These are phyloP conservation scores for Callopanchax toddi DNA, from an alignment of 2,113 vertebrate species.

Conservation along the genomic window DNA sequence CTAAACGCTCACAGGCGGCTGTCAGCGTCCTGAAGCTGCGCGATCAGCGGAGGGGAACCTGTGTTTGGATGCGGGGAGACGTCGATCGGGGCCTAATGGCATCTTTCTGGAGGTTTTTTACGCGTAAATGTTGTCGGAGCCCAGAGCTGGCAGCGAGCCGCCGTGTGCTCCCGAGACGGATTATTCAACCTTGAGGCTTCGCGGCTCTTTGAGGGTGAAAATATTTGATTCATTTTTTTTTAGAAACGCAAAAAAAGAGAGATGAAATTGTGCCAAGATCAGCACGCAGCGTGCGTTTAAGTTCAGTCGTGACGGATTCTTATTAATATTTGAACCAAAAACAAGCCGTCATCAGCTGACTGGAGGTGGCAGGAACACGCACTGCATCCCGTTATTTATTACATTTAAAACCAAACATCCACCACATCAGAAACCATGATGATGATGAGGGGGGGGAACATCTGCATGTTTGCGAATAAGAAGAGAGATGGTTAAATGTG, in stretches of 20 bases:
- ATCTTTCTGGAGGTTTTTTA: conserved; percentile 24
- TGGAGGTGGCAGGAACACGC: conserved; percentile 48
- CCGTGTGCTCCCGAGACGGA: not conserved
- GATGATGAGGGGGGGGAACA: conserved; percentile 32
- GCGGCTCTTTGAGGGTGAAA: conserved; percentile 2
- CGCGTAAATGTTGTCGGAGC: conserved; percentile 33
- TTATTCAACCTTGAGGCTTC: conserved; percentile 62
- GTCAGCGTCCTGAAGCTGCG: conserved; percentile 38
- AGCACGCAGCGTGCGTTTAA: conserved; percentile 17
- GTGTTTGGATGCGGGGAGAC: conserved; percentile 41
- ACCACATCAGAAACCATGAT: too few species aligned
- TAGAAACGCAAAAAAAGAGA: conserved; percentile 25
- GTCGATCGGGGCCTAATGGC: conserved; percentile 35
- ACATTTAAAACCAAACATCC: too few species aligned
- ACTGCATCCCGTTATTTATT: conserved; percentile 18
- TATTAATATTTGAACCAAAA: conserved; percentile 71
- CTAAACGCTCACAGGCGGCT: conserved; percentile 35
- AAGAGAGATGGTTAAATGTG: not conserved
- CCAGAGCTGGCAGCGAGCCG: conserved; percentile 47
- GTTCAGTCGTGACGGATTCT: conserved; percentile 60
- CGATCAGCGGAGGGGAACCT: conserved; percentile 33
- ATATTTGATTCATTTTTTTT: conserved; percentile 22
- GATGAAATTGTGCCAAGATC: not conserved
- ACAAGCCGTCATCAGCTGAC: conserved; percentile 72
- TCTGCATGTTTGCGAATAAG: conserved; percentile 54